Base-by-base conservation (phyloP, 2,113 vertebrate species). In the Mungos mungo region DNA sequence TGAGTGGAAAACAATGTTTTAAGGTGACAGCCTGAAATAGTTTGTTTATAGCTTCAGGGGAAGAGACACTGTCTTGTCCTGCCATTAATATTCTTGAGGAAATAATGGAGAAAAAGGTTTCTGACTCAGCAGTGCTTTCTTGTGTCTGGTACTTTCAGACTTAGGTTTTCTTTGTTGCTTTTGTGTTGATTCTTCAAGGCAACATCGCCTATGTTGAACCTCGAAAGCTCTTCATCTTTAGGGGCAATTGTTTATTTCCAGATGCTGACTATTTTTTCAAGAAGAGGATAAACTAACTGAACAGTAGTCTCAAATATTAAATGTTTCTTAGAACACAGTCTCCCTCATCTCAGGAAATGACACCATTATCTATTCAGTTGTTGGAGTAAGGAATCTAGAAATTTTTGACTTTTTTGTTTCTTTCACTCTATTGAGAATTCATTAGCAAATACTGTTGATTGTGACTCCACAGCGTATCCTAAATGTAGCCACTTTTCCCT, bases 241-340 rank as follows among this genome's bases (percentile, higher is more conserved):
- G 54, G 33, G 33, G 47, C 5, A n/a, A 47, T 50, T 90, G 13
- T 66, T 83, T 94, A 90, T 31, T 72, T 65, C 29, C 74, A 87
- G 65, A 74, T 45, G 60, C 8, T 84, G 45, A 86, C 29, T 47
- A 15, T 18, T 25, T 38, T 84, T 83, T 57, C 57, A 83, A 69
- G 69, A 90, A 84, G 82, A 63, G 13, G n/a, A 45, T 52, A 86
- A 71, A 50, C 29, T 76, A 88, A 50, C 86, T 29, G 45, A 45
- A 76, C 6, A 96, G 1, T 33, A 14, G 15, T 50, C 71, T 69
- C 23, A 81, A 15, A 80, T 69, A 29, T 81, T 76, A 88, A 50
- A 76, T 68, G 41, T 95, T 69, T 94, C n/a, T 88, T 52, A 29
- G 88, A 93, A 81, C 31, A 96, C 54, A 92, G 41, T 82, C 50